Evolutionary conservation across 2,888 invertebrate genomes (phyloP), one percentile per base, ranked within the genome.

Genomic region (Thumatha senex): DNA sequence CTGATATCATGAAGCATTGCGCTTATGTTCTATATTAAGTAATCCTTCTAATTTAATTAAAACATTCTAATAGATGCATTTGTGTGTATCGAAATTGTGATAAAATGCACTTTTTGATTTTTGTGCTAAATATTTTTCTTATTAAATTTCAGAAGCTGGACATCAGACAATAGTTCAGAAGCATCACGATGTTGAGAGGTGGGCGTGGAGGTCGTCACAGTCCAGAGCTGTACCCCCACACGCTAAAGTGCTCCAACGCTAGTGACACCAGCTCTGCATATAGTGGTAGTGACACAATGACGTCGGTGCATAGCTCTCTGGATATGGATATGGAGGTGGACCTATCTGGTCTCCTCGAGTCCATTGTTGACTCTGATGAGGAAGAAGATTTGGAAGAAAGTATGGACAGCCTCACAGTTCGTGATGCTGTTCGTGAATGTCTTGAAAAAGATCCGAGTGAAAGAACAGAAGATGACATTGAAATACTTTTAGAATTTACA

Each of bases 401-500:
- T 83, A 96, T 96, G 94, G 97, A 97, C 81, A 97, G 97, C 80
- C 92, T 97, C 61, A 96, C 96, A 57, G 97, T 98, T 10, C 94
- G 98, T 56, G 99, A 99, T 92, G 96, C 98, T 56, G 98, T 99
- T 10, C 93, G 99, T 57, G 99, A 99, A 89, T 99, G 99, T 82
- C 93, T 99, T 64, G 99, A 99, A 84, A 99, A 99, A 84, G 98
- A 99, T 83, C 99, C 99, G 11, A 95, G 96, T 43, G 98, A 99
- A 76, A 93, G 99, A 70, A 96, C 96, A 35, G 98, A 98, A 69
- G 98, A 99, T 72, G 99, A 99, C 84, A 96, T 99, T 71, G 98
- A 98, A 86, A 96, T 96, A 52, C 93, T 99, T 7, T 92, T 99
- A 59, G 99, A 99, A 84, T 99, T 99, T 82, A 99, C 99, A 53